phyloP scores from a whole-genome alignment of 1,140 invertebrate genomes.

The Centruroides vittatus region DNA sequence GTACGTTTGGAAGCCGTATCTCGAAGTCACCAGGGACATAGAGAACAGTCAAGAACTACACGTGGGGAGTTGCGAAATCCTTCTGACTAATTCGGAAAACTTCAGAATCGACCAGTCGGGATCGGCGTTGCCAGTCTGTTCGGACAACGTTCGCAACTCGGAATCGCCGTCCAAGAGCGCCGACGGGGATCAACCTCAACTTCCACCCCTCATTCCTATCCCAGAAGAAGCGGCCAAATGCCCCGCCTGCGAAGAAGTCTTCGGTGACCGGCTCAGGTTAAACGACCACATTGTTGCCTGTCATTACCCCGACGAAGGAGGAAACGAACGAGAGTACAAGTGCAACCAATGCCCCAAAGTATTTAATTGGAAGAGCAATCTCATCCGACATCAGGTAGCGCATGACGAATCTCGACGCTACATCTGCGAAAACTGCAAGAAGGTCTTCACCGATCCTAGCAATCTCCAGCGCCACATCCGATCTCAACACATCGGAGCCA shows the following conservation, averaged over 20 bases:
- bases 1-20: slow-evolving; percentile 2
- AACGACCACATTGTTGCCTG: slow-evolving; percentile 40
- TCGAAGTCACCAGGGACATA: no score
- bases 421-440: slow-evolving; percentile 85
- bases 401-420: slow-evolving; percentile 61
- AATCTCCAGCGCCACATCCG: slow-evolving; percentile 93
- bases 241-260: no score
- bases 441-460: slow-evolving; percentile 70
- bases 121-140: no score
- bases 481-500: slow-evolving; percentile 44
- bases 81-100: no score
- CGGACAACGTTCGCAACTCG: no score
- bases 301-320: slow-evolving; percentile 8
- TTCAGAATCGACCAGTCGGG: no score
- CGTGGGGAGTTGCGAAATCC: no score
- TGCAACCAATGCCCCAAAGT: slow-evolving; percentile 71
- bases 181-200: no score
- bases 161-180: no score
- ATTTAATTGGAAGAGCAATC: slow-evolving; percentile 63
- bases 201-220: no score
- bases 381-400: slow-evolving; percentile 67
- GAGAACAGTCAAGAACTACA: no score
- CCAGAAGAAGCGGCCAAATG: no score
- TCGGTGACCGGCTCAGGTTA: slow-evolving; percentile 28
- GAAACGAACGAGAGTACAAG: slow-evolving; percentile 44